Conservation (phyloP, 2,888 invertebrate genomes). For the Lucinisca nassula region DNA sequence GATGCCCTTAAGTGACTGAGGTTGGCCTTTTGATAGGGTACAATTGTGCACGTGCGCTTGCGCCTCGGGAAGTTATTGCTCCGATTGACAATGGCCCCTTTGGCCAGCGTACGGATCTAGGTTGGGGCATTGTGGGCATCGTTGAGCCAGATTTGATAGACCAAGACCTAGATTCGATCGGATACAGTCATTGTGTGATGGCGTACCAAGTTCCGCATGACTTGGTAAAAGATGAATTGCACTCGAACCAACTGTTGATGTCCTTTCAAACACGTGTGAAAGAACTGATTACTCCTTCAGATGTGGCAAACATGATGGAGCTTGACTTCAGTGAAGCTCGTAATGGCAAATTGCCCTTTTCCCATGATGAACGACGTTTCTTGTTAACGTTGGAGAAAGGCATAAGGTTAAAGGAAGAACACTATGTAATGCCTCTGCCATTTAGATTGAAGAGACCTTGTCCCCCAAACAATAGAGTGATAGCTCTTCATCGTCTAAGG, state of each 20-base stretch:
- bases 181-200: slow-evolving; percentile 37
- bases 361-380: slow-evolving; percentile 19
- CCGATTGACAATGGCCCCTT: slow-evolving; percentile 52
- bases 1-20: slow-evolving; percentile 40
- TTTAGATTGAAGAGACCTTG: neutral
- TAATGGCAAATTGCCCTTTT: neutral
- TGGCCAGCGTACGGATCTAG: slow-evolving; percentile 63
- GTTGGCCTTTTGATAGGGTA: slow-evolving; percentile 65
- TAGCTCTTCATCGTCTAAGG: neutral
- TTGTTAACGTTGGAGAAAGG: neutral
- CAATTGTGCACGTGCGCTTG: slow-evolving; percentile 67
- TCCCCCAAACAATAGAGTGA: slow-evolving; percentile 11
- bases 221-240: neutral
- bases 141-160: slow-evolving; percentile 55
- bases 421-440: slow-evolving; percentile 30
- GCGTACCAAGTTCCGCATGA: neutral
- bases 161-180: slow-evolving; percentile 11
- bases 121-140: slow-evolving; percentile 62
- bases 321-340: slow-evolving; percentile 5
- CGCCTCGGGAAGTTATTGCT: slow-evolving; percentile 59
- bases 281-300: neutral
- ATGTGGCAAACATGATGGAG: slow-evolving; percentile 9
- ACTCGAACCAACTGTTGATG: neutral
- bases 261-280: slow-evolving; percentile 29
- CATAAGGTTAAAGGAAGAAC: neutral